Percentiles rank a stretch among this genome's conserved stretches.
Evolutionary conservation across 2,797 vertebrate species (phyloP).

Genomic region (Gallirallus australis): DNA sequence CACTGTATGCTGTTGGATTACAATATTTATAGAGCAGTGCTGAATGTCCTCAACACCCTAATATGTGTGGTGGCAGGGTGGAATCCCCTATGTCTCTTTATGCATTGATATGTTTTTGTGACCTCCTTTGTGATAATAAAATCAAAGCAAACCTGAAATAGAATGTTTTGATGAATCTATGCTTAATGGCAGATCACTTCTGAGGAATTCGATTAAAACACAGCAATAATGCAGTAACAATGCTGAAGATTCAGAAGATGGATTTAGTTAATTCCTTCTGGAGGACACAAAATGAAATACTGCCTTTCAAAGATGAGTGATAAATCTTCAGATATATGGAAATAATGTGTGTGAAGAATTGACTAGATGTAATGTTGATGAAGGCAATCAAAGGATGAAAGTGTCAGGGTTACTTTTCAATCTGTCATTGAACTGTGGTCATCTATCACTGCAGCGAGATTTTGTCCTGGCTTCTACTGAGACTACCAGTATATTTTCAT

Average conservation of each 20-base stretch:
- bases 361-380: constrained; percentile 38
- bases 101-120: not conserved
- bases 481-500: not conserved
- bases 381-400: constrained; percentile 34
- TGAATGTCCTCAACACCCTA: not conserved
- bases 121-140: not conserved
- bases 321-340: constrained; percentile 11
- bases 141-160: constrained; percentile 12
- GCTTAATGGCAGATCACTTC: not conserved
- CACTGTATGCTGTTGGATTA: not conserved
- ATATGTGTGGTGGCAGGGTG: not conserved
- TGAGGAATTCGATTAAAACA: not conserved
- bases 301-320: constrained; percentile 47
- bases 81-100: not conserved
- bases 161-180: not conserved
- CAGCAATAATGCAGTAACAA: not conserved
- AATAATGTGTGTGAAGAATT: constrained; percentile 23
- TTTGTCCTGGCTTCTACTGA: not conserved
- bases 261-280: constrained; percentile 31
- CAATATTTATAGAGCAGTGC: not conserved
- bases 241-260: not conserved
- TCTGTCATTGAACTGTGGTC: not conserved
- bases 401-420: constrained; percentile 34
- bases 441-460: not conserved
- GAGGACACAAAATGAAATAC: constrained; percentile 4